These are phyloP conservation scores for Parnassius mnemosyne DNA, from an alignment of 2,888 invertebrate species.

Conservation along the genomic window DNA sequence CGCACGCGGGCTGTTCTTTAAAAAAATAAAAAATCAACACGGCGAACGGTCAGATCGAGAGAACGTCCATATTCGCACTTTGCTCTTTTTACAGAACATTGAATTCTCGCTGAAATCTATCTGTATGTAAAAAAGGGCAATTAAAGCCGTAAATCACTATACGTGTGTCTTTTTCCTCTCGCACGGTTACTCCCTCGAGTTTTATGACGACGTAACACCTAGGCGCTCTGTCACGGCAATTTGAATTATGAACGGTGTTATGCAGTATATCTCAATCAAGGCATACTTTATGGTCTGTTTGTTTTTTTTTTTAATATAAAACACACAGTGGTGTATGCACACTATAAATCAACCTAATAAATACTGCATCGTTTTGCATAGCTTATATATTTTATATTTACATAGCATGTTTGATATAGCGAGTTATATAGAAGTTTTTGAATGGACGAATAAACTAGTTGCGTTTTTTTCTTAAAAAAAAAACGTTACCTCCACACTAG, in stretches of 20 bases:
- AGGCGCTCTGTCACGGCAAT: slow-evolving; percentile 60
- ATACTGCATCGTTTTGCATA: slow-evolving; percentile 34
- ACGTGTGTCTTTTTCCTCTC: slow-evolving; percentile 54
- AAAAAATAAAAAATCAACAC: slow-evolving; percentile 14
- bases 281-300: slow-evolving; percentile 62
- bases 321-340: slow-evolving; percentile 55
- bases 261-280: slow-evolving; percentile 68
- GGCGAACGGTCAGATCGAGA: slow-evolving; percentile 17
- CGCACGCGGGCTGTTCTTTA: slow-evolving; percentile 11
- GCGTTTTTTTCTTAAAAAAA: no score
- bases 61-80: slow-evolving; percentile 32
- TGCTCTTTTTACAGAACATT: slow-evolving; percentile 68
- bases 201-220: slow-evolving; percentile 52
- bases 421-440: slow-evolving; percentile 1
- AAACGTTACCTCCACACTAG: no score
- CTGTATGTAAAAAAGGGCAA: slow-evolving; percentile 62
- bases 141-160: slow-evolving; percentile 74
- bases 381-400: no score
- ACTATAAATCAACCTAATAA: slow-evolving; percentile 60
- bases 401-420: slow-evolving; percentile 48
- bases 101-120: slow-evolving; percentile 58
- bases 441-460: no score
- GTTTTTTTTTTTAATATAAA: slow-evolving; percentile 63
- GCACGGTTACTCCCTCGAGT: slow-evolving; percentile 48
- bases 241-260: slow-evolving; percentile 75